Percentiles rank a stretch among this genome's conserved stretches.
Conservation (phyloP, 2,888 invertebrate species). For the Trichopoda pennipes region DNA sequence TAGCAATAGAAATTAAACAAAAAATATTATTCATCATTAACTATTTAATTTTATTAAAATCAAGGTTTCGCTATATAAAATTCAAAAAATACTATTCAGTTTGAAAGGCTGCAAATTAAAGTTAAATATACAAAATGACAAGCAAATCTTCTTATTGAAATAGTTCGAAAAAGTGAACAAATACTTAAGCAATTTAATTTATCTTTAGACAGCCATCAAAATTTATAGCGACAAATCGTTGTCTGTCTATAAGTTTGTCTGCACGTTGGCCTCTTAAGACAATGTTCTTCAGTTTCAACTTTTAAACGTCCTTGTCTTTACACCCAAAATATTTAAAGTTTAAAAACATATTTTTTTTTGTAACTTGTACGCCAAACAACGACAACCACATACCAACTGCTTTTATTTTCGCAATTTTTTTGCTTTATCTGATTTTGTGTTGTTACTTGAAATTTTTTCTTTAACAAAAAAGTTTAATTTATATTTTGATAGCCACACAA, state of each 20-base stretch:
- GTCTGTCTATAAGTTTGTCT: conserved; percentile 13
- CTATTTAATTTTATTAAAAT: conserved; percentile 34
- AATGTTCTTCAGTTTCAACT: conserved; percentile 22
- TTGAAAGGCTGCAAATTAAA: background rate
- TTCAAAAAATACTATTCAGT: background rate
- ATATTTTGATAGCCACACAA: conserved; percentile 20
- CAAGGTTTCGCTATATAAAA: conserved; percentile 18
- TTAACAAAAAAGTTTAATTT: background rate
- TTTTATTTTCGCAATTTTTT: conserved; percentile 25
- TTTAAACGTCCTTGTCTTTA: conserved; percentile 68
- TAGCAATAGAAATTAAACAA: conserved; percentile 15
- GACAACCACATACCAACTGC: conserved; percentile 57
- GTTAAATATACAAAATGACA: background rate
- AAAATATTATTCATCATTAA: conserved; percentile 22
- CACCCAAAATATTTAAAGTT: conserved; percentile 63
- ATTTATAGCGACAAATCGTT: conserved; percentile 61
- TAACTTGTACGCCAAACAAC: conserved; percentile 11
- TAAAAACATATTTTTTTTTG: conserved; percentile 11
- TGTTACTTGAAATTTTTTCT: background rate
- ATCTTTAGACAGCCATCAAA: conserved; percentile 31
- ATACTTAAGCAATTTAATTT: conserved; percentile 22
- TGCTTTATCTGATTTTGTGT: background rate
- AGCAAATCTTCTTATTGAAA: background rate
- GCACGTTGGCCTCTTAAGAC: conserved; percentile 23
- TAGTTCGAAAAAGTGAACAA: background rate